A percentile compares a stretch with the other conserved stretches of the same genome.
phyloP scores from a whole-genome alignment of 2,888 invertebrate genomes.

The Thera britannica region DNA sequence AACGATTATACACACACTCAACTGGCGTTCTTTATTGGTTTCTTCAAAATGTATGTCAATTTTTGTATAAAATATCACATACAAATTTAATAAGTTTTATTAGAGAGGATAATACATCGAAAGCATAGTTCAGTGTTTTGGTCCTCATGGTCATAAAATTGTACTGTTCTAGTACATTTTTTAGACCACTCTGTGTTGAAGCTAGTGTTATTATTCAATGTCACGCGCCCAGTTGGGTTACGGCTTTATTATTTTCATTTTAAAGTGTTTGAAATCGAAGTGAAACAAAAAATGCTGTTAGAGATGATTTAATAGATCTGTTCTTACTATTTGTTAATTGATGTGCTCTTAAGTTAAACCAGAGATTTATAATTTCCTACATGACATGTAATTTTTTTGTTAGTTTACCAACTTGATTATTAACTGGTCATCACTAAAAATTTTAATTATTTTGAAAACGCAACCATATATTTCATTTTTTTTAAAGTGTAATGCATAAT shows the following conservation, averaged over 20 bases:
- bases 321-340: constrained; percentile 14
- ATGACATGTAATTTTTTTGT: not conserved
- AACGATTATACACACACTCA: constrained; percentile 50
- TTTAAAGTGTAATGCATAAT: too few relatives aligned
- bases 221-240: constrained; percentile 55
- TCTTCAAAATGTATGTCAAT: not conserved
- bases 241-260: constrained; percentile 60
- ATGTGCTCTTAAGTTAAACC: not conserved
- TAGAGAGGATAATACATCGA: not conserved
- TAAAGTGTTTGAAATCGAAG: constrained; percentile 53
- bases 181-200: constrained; percentile 35
- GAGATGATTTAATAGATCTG: constrained; percentile 27
- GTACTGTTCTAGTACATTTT: not conserved
- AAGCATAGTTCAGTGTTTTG: not conserved
- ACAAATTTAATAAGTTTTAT: not conserved
- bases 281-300: constrained; percentile 35
- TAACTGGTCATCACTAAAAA: too few relatives aligned
- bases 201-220: constrained; percentile 54
- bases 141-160: constrained; percentile 1
- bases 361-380: not conserved
- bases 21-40: constrained; percentile 1
- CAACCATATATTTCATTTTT: too few relatives aligned
- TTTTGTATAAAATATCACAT: constrained; percentile 1
- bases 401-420: too few relatives aligned
- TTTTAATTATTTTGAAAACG: too few relatives aligned